Conservation (phyloP, 2,888 invertebrate genomes). For the Ischnura elegans region DNA sequence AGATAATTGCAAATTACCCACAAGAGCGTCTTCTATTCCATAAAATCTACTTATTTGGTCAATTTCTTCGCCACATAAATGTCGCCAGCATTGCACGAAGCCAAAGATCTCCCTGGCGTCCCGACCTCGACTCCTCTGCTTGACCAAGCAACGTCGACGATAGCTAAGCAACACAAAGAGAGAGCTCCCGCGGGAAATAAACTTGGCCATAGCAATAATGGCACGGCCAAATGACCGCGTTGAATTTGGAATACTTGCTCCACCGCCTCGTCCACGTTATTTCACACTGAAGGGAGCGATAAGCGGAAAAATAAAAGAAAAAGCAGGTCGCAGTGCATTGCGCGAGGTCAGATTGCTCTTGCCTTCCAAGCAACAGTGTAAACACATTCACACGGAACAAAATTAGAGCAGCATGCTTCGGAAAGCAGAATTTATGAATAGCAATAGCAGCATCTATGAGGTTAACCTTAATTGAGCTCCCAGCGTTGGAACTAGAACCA, state of each 20-base stretch:
- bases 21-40: too few relatives aligned
- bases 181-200: constrained; percentile 33
- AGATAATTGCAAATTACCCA: too few relatives aligned
- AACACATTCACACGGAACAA: not conserved
- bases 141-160: not conserved
- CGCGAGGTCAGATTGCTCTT: not conserved
- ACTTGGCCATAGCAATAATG: not conserved
- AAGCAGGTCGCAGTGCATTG: not conserved
- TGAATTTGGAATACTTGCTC: not conserved
- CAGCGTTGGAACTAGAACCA: too few relatives aligned
- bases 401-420: not conserved
- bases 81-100: too few relatives aligned
- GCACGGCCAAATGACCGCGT: not conserved
- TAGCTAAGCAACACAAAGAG: not conserved
- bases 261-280: not conserved
- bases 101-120: too few relatives aligned
- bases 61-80: too few relatives aligned
- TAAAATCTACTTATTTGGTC: too few relatives aligned
- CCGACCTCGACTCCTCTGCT: not conserved
- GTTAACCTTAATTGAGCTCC: too few relatives aligned
- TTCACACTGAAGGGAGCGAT: not conserved
- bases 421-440: not conserved
- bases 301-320: not conserved
- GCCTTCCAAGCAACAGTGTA: not conserved
- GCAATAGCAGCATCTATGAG: too few relatives aligned